A percentile compares a stretch with the other conserved stretches of the same genome.
phyloP scores from a whole-genome alignment of 2,888 invertebrate species.

The Drosophila fungiperda region DNA sequence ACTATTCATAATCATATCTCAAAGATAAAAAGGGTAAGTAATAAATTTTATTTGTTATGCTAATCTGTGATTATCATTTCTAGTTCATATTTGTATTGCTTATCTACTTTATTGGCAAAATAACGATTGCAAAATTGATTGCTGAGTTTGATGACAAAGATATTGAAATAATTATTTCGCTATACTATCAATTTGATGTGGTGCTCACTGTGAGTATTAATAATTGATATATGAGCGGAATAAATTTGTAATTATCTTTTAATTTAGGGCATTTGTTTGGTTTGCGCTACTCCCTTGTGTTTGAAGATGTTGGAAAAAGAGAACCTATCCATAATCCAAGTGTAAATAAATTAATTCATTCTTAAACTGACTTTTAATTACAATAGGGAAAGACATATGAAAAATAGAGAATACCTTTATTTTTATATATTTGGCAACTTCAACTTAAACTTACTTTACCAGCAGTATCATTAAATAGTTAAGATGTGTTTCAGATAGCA shows the following conservation, averaged over 20 bases:
- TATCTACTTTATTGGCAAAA: conserved; percentile 33
- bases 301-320: conserved; percentile 25
- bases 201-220: conserved; percentile 32
- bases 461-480: conserved; percentile 15
- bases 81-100: conserved; percentile 31
- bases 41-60: fast-evolving
- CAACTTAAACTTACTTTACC: conserved; percentile 14
- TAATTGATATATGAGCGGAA: too few relatives aligned
- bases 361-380: not conserved
- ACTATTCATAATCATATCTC: not conserved
- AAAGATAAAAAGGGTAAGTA: conserved; percentile 32
- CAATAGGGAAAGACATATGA: not conserved
- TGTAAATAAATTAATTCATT: not conserved
- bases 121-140: conserved; percentile 16
- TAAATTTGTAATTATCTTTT: not conserved
- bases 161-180: not conserved
- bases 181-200: conserved; percentile 26
- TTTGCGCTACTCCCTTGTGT: conserved; percentile 11
- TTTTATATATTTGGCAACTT: not conserved
- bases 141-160: not conserved
- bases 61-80: not conserved
- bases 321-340: conserved; percentile 3
- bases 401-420: not conserved
- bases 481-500: conserved; percentile 37
- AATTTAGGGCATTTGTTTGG: conserved; percentile 27